These are phyloP conservation scores for Brachyptera risi DNA, from an alignment of 2,888 invertebrate species.

Conservation along the genomic window DNA sequence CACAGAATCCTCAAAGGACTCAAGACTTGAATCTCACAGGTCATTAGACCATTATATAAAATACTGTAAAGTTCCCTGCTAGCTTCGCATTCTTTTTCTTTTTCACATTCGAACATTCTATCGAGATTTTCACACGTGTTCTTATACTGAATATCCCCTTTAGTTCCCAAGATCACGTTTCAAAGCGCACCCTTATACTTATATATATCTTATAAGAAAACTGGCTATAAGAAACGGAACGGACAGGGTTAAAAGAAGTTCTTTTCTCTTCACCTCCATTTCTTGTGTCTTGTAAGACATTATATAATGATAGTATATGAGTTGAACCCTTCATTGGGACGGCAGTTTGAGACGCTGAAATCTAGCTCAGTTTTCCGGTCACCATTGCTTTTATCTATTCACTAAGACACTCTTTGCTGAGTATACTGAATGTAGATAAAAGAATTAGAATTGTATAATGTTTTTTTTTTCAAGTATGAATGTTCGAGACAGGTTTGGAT, in stretches of 20 bases:
- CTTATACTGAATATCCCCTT: background rate
- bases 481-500: background rate
- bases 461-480: too few relatives aligned
- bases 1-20: too few relatives aligned
- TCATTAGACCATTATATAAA: background rate
- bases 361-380: slow-evolving; percentile 13
- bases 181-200: slow-evolving; percentile 1
- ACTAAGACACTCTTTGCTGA: too few relatives aligned
- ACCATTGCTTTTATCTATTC: background rate
- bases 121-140: slow-evolving; percentile 2
- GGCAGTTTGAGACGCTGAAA: background rate
- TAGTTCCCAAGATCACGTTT: slow-evolving; percentile 20
- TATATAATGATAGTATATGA: background rate
- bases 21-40: too few relatives aligned
- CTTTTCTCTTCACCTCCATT: background rate
- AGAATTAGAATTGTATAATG: too few relatives aligned
- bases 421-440: too few relatives aligned
- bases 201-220: too few relatives aligned
- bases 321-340: background rate
- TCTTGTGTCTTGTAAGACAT: background rate
- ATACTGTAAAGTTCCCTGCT: too few relatives aligned
- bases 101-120: background rate
- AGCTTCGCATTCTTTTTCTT: too few relatives aligned
- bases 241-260: background rate
- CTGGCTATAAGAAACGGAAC: background rate